These are phyloP conservation scores for Drosophila subobscura DNA, from an alignment of 1,140 invertebrate genomes.

Conservation along the genomic window DNA sequence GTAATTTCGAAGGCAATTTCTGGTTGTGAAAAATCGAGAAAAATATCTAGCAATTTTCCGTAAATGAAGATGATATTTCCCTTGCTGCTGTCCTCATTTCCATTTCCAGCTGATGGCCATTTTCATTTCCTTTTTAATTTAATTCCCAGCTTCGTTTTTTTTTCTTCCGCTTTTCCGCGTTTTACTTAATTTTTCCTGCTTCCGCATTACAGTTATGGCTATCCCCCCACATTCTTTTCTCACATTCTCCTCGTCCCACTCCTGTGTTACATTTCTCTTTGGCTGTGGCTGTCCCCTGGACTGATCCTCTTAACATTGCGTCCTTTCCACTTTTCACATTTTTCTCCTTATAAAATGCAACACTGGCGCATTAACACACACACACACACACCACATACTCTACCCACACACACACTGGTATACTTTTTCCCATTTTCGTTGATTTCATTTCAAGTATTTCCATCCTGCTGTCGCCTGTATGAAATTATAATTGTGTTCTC, in stretches of 20 bases:
- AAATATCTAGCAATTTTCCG: too few species aligned
- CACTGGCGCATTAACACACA: slow-evolving; percentile 46
- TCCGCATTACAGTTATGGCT: slow-evolving; percentile 33
- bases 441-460: slow-evolving; percentile 63
- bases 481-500: slow-evolving; percentile 73
- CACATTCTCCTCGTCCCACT: slow-evolving; percentile 1
- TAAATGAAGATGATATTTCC: background rate
- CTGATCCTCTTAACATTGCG: slow-evolving; percentile 69
- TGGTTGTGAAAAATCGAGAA: too few species aligned
- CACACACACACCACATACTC: slow-evolving; percentile 25
- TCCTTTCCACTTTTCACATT: slow-evolving; percentile 27
- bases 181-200: slow-evolving; percentile 56
- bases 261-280: slow-evolving; percentile 9
- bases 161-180: slow-evolving; percentile 20
- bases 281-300: slow-evolving; percentile 7
- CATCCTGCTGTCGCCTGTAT: slow-evolving; percentile 38
- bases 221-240: slow-evolving; percentile 5
- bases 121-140: slow-evolving; percentile 76
- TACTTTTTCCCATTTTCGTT: slow-evolving; percentile 58
- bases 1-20: too few species aligned
- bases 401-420: background rate
- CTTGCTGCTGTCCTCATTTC: background rate
- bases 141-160: slow-evolving; percentile 48
- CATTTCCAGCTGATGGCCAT: slow-evolving; percentile 40
- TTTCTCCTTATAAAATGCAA: slow-evolving; percentile 63